Percentiles rank a stretch among this genome's conserved stretches.
phyloP scores from a whole-genome alignment of 2,113 vertebrate genomes.

The Neolamprologus variostigma region DNA sequence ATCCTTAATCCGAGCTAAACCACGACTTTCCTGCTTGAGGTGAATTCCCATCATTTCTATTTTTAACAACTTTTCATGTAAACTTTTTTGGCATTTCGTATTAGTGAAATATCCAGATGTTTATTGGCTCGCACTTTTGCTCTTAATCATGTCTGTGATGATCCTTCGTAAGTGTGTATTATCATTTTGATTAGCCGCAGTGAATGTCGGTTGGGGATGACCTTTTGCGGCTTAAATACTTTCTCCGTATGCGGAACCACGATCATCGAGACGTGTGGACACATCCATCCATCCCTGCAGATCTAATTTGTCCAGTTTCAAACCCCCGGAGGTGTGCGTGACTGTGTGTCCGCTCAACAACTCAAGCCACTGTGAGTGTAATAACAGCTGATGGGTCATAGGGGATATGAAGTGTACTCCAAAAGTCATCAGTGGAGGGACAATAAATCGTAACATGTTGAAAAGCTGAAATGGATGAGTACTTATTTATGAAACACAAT shows the following conservation, averaged over 20 bases:
- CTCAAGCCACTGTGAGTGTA: background rate
- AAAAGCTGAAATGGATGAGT: background rate
- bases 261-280: background rate
- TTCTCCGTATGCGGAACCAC: conserved; percentile 6
- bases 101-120: background rate
- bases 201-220: background rate
- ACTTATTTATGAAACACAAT: background rate
- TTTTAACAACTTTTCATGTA: background rate
- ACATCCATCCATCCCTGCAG: background rate
- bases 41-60: background rate
- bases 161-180: background rate
- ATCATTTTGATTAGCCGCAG: background rate
- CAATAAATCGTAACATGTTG: background rate
- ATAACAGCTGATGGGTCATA: background rate
- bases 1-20: background rate
- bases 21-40: background rate
- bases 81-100: background rate
- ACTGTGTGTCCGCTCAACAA: conserved; percentile 6
- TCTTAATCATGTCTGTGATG: background rate
- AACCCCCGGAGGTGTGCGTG: background rate
- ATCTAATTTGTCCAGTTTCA: background rate
- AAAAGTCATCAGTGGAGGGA: background rate
- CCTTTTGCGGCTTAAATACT: background rate
- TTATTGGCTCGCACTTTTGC: background rate
- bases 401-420: background rate